These are phyloP conservation scores for Spongilla lacustris DNA, from an alignment of 37 sponge, comb jelly and placozoan species.

Conservation along the genomic window DNA sequence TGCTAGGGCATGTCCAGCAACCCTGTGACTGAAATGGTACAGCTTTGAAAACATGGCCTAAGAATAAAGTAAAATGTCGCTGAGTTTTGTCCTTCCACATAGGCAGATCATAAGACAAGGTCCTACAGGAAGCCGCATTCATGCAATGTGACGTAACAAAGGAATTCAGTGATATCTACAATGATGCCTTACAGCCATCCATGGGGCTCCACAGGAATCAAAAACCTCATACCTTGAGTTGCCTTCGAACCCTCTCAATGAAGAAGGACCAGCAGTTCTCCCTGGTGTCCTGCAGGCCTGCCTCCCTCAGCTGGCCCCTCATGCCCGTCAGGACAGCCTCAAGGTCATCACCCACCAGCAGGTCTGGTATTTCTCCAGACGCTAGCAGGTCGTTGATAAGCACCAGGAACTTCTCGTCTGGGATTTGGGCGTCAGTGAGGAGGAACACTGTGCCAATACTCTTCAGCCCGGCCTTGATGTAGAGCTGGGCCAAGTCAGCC, in stretches of 20 bases:
- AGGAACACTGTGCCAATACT: conserved; percentile 97
- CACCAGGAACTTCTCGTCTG: conserved; percentile 97
- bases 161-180: too few species aligned
- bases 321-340: conserved; percentile 84
- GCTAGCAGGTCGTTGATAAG: conserved; percentile 96
- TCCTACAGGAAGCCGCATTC: too few species aligned
- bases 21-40: too few species aligned
- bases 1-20: too few species aligned
- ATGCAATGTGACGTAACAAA: too few species aligned
- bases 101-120: too few species aligned
- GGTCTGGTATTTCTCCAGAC: conserved; percentile 96
- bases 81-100: too few species aligned
- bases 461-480: conserved; percentile 97
- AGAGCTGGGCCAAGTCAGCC: conserved; percentile 91
- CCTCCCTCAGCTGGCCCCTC: conserved; percentile 90
- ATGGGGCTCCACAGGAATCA: background rate
- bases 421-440: conserved; percentile 97
- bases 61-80: too few species aligned
- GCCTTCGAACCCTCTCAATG: conserved; percentile 89
- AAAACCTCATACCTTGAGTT: conserved; percentile 83
- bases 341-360: conserved; percentile 88
- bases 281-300: conserved; percentile 89
- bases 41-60: too few species aligned
- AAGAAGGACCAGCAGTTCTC: conserved; percentile 99
- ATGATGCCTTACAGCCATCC: too few species aligned